Evolutionary conservation across 1,140 invertebrate species (phyloP).

Genomic region (Colletes gigas): DNA sequence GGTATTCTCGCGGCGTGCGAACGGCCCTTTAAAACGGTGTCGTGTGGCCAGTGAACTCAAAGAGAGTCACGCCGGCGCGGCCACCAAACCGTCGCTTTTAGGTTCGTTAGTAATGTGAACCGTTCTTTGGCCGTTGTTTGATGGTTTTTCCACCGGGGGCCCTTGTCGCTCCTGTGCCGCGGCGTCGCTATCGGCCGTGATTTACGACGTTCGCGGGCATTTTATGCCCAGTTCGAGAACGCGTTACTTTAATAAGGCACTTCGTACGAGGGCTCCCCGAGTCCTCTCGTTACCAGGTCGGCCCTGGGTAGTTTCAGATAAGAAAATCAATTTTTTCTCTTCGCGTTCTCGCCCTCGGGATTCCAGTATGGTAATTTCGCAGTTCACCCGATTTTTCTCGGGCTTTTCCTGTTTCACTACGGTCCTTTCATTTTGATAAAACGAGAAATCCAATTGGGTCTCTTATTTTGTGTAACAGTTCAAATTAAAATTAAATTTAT

Average conservation of each 20-base stretch:
- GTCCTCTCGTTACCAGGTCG: too few relatives aligned
- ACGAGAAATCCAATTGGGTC: too few relatives aligned
- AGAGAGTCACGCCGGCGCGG: neutral
- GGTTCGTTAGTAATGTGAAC: conserved; percentile 30
- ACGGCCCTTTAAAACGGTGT: conserved; percentile 20
- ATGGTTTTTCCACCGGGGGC: conserved; percentile 7
- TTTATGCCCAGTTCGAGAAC: conserved; percentile 4
- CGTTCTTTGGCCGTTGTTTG: neutral
- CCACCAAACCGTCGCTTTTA: conserved; percentile 9
- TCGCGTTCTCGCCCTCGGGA: too few relatives aligned
- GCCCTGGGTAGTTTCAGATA: too few relatives aligned
- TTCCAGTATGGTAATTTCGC: too few relatives aligned
- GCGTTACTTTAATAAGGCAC: conserved; percentile 30
- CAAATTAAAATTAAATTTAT: too few relatives aligned
- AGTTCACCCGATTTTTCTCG: too few relatives aligned
- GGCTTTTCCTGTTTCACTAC: too few relatives aligned
- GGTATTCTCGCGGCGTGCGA: conserved; percentile 40
- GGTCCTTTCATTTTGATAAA: too few relatives aligned
- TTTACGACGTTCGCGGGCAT: conserved; percentile 21
- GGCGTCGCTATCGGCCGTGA: neutral
- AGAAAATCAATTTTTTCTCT: too few relatives aligned
- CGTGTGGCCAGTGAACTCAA: conserved; percentile 49
- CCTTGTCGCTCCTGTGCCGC: neutral
- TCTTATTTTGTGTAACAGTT: too few relatives aligned
- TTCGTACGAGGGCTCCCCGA: neutral